phyloP scores from a whole-genome alignment of 1,140 invertebrate species.

The Limonius californicus region DNA sequence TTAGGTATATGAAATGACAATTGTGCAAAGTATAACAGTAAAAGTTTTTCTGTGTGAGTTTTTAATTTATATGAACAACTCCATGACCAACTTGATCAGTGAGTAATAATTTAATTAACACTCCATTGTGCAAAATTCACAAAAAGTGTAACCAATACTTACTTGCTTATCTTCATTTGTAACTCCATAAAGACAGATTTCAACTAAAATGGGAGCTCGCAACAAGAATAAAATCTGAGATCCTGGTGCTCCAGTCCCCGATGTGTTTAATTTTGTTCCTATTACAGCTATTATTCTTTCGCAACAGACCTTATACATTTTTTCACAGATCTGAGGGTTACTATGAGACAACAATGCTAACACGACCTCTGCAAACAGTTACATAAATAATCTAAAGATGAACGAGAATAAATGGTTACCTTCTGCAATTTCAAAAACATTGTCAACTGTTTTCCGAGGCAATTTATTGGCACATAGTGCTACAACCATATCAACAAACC shows the following conservation, averaged over 20 bases:
- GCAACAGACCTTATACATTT: conserved; percentile 48
- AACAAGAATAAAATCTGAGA: conserved; percentile 52
- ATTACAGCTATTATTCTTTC: conserved; percentile 43
- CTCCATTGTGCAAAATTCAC: too few relatives aligned
- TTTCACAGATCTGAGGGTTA: conserved; percentile 43
- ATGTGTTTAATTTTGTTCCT: conserved; percentile 45
- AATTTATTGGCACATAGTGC: conserved; percentile 46
- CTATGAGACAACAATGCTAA: conserved; percentile 50
- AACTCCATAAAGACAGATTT: conserved; percentile 60
- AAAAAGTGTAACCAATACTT: conserved; percentile 18
- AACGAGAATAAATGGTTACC: conserved; percentile 15
- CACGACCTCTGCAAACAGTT: conserved; percentile 44
- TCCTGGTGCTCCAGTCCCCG: conserved; percentile 40
- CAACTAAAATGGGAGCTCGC: conserved; percentile 54
- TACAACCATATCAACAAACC: conserved; percentile 46
- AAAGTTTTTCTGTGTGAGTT: too few relatives aligned
- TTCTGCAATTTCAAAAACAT: conserved; percentile 36
- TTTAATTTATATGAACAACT: neutral
- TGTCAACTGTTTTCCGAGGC: conserved; percentile 42
- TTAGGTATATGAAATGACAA: too few relatives aligned
- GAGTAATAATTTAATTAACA: too few relatives aligned
- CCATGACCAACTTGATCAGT: too few relatives aligned
- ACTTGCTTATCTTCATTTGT: conserved; percentile 48
- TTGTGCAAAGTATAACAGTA: too few relatives aligned
- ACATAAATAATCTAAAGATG: too few relatives aligned